Evolutionary conservation across 2,888 invertebrate genomes (phyloP).

Genomic region (Pseudanteris insignis): DNA sequence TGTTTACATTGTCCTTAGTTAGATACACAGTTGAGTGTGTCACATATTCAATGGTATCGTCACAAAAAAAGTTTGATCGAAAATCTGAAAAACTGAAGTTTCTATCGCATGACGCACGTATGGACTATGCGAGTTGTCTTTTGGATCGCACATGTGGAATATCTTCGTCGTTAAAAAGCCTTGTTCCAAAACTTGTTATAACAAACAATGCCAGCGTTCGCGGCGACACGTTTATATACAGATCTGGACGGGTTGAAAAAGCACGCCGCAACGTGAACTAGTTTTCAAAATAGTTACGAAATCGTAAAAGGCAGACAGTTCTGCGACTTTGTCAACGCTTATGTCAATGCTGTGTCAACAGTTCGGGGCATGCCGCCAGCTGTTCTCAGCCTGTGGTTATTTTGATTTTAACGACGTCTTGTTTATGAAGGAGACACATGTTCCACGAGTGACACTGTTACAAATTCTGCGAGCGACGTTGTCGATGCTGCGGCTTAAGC

Average conservation of each 20-base stretch:
- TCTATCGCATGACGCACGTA: too few species aligned
- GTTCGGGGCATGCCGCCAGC: slow-evolving; percentile 59
- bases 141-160: not conserved
- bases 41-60: too few species aligned
- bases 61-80: too few species aligned
- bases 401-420: slow-evolving; percentile 62
- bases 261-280: slow-evolving; percentile 17
- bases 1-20: too few species aligned
- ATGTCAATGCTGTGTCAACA: slow-evolving; percentile 65
- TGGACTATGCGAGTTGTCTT: too few species aligned
- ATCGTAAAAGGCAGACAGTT: slow-evolving; percentile 58
- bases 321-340: slow-evolving; percentile 64
- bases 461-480: slow-evolving; percentile 10
- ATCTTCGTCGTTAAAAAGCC: slow-evolving; percentile 11
- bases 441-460: slow-evolving; percentile 30
- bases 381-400: slow-evolving; percentile 59
- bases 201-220: slow-evolving; percentile 15
- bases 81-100: too few species aligned
- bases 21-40: too few species aligned
- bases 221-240: slow-evolving; percentile 16
- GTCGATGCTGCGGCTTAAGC: slow-evolving; percentile 14
- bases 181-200: slow-evolving; percentile 36
- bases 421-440: slow-evolving; percentile 53
- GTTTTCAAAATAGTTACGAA: slow-evolving; percentile 41
- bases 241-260: slow-evolving; percentile 3